Base-by-base conservation (phyloP, 1,140 invertebrate species). In the Aphaenogaster ashmeadi region DNA sequence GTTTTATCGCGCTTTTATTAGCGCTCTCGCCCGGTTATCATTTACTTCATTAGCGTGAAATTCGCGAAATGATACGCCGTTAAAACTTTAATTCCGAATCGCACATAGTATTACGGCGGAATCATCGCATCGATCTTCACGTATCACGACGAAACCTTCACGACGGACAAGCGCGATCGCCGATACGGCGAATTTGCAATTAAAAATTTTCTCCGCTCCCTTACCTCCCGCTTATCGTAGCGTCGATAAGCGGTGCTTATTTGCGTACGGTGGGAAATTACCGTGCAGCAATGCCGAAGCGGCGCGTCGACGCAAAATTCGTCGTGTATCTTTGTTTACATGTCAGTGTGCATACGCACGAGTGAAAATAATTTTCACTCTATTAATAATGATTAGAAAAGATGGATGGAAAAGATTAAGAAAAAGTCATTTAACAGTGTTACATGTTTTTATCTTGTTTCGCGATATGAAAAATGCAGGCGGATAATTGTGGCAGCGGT, bases 1-100 rank as follows among this genome's bases (percentile, higher is more conserved):
- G 52, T 9, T 78, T 77, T 85, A 54, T n/a, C 27, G 56, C 69
- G 41, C 54, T 75, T 84, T 84, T 84, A 84, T 75, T 75, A 75
- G 69, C 41, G 54, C 80, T 71, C 80, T 44, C 41, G 52, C 54
- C 13, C 54, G 41, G 54, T 72, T 75, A 75, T 84, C 69, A 75
- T 75, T 84, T 64, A 84, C 69, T 84, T 84, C 44, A 71, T 83
- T 83, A 83, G 80, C 54, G 80, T 60, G 58, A 84, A 84, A 75
- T 75, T 74, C 66, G 56, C 80, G 18, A 36, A 38, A 60, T 58
- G 54, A 75, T 75, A 75, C 54, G 41, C 54, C 13, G 41, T 47
- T 75, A 27, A 64, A 84, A 56, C 41, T 75, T 60, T 44, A 84
- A 84, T 74, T 75, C 33, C 69, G 13, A 47, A 11, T 21, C 9